Evolutionary conservation across 2,797 vertebrate species (phyloP), one percentile per base, ranked within the genome.

Genomic region (Poecilia gillii): DNA sequence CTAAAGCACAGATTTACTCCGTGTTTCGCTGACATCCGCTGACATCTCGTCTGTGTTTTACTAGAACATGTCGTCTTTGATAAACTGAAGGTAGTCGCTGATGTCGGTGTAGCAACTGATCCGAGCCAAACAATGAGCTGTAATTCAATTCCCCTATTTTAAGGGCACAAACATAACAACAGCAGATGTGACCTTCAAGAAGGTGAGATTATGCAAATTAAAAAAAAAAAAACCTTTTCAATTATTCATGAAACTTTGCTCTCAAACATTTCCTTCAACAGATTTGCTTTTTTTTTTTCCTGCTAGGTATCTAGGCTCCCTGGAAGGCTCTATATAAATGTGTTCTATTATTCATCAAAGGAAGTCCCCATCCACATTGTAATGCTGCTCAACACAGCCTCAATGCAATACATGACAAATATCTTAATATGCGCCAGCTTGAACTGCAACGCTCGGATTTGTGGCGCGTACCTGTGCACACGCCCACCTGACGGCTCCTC

Each of bases 241-340:
- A 97, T 97, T 97, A 98, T 99, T 97, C 96, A 98, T 97, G 92
- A 93, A 86, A 91, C 96, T 96, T 96, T 97, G 96, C 96, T 95
- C 95, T 85, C 92, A 95, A 96, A 96, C 96, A 95, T 96, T 97
- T 96, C 94, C 87, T 88, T 91, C 80, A 47, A 36, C 62, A 36
- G 59, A 64, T 64, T 64, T 64, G 11, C 62, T 36, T 71, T 72
- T 57, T 74, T 57, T 55, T 55, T 83, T 51, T 66, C 20, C 73
- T 94, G 92, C 89, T 89, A 94, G 85, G 84, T 84, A 79, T 73
- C 81, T 77, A 68, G 95, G 92, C 89, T 95, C 94, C 96, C 95
- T 94, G 92, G 75, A 92, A 92, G 93, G 87, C 95, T 95, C 96
- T 96, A 96, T 97, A 95, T 97, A 95, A 96, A 96, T 88, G 94